Percentiles rank a stretch among this genome's conserved stretches.
phyloP scores from a whole-genome alignment of 2,888 invertebrate species.

The Perithous albicinctus region DNA sequence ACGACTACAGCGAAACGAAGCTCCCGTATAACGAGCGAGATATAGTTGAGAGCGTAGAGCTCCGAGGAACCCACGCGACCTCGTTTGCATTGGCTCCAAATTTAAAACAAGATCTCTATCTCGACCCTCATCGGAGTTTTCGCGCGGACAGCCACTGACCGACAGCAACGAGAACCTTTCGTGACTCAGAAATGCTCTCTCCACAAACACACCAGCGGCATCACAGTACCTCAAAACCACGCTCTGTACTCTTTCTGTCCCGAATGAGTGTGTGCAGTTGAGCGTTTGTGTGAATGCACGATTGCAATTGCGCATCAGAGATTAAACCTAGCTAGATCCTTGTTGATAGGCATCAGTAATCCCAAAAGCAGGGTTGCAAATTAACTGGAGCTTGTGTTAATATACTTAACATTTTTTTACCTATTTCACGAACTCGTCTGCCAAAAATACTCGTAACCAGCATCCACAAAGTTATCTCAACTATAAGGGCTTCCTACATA shows the following conservation, averaged over 20 bases:
- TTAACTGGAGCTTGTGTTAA: background rate
- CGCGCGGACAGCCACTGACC: conserved; percentile 26
- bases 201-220: background rate
- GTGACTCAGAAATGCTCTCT: conserved; percentile 47
- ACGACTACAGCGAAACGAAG: conserved; percentile 1
- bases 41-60: conserved; percentile 23
- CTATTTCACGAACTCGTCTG: conserved; percentile 3
- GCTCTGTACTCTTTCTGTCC: background rate
- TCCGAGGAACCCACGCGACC: conserved; percentile 20
- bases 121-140: conserved; percentile 45
- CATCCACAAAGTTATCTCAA: background rate
- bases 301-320: conserved; percentile 9
- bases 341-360: conserved; percentile 18
- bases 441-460: background rate
- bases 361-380: conserved; percentile 17
- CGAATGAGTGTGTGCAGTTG: background rate
- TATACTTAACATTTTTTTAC: background rate
- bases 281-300: background rate
- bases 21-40: conserved; percentile 1
- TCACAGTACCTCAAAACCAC: background rate
- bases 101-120: conserved; percentile 58
- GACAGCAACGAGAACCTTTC: conserved; percentile 45
- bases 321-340: background rate
- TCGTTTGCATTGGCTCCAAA: conserved; percentile 60
- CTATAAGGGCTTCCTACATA: background rate